Evolutionary conservation across 2,113 vertebrate genomes (phyloP), one percentile per base, ranked within the genome.

Genomic region (Tauraco erythrolophus): DNA sequence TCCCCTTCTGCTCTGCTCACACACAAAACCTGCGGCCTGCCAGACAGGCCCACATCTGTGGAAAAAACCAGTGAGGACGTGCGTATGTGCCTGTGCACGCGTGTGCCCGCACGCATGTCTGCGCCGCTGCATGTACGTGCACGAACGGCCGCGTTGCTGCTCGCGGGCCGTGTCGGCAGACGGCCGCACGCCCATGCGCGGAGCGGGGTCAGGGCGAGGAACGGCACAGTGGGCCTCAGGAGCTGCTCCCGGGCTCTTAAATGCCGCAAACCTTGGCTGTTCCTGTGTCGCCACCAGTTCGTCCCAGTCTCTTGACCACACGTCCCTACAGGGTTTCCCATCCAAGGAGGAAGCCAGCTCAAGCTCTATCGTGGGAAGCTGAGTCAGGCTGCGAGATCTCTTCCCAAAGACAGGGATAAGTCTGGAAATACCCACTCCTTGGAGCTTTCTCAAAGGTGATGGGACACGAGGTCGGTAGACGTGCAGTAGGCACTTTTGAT

Each of bases 261-360:
- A 54, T 35, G 9, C 83, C 1, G 4, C 65, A 71, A 28, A 64
- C 35, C 50, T 30, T 0, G 6, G 43, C 31, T 45, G 27, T 37
- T 31, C 45, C 70, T 46, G 53, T 4, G 2, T 24, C 19, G 18
- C 65, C 33, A 66, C 56, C 46, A 9, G 33, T 6, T 17, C 24
- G 18, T 41, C 66, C 78, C 51, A 5, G 0, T 14, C 50, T 45
- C 54, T 31, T 43, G 25, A 39, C n/a, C 71, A 14, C 19, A 11
- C 8, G 6, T 4, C n/a, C 53, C 66, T 30, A 16, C 39, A 10
- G 57, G 0, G 0, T 6, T 50, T 76, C 45, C 46, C 9, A 4
- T 6, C 6, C 71, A 24, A 68, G 37, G 6, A 39, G 60, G 11
- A 28, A 33, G 19, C n/a, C 23, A 23, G 25, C 70, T 22, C 23